Evolutionary conservation across 1,140 invertebrate species (phyloP).

Genomic region (Drosophila repleta): DNA sequence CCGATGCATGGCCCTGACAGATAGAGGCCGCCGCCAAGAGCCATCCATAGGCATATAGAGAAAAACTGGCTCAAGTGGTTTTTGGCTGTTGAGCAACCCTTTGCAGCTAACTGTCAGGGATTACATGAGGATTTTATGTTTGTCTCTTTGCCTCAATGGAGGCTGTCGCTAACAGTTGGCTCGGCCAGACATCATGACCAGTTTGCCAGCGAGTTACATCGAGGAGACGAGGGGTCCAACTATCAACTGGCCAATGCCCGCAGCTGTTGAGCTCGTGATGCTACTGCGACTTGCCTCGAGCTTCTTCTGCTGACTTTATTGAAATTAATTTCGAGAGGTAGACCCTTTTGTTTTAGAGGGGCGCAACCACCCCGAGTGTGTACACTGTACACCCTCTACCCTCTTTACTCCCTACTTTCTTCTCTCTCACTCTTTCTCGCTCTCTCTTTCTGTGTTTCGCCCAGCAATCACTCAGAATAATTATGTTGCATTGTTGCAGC

Average conservation of each 20-base stretch:
- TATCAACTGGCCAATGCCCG: constrained; percentile 33
- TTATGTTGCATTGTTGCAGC: constrained; percentile 49
- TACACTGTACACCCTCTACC: background rate
- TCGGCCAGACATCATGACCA: constrained; percentile 27
- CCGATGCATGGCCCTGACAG: constrained; percentile 28
- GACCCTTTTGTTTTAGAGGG: constrained; percentile 46
- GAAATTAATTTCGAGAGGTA: constrained; percentile 41
- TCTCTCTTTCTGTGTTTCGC: background rate
- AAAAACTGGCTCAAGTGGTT: constrained; percentile 52
- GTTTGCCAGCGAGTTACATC: background rate
- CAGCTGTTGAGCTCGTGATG: constrained; percentile 28
- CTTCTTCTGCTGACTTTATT: constrained; percentile 47
- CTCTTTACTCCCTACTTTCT: background rate
- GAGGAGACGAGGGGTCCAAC: background rate
- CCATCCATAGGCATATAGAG: background rate
- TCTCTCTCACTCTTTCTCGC: background rate
- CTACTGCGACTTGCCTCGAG: constrained; percentile 22
- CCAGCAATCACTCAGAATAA: constrained; percentile 48
- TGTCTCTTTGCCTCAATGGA: constrained; percentile 16
- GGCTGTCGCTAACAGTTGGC: constrained; percentile 42
- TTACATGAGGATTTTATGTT: constrained; percentile 50
- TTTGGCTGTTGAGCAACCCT: constrained; percentile 31
- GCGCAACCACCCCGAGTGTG: background rate
- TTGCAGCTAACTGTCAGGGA: constrained; percentile 45
- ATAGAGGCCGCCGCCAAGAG: constrained; percentile 26